Percentiles rank a stretch among this genome's conserved stretches.
Evolutionary conservation across 2,797 vertebrate genomes (phyloP).

Genomic region (Phyllotis vaccarum): DNA sequence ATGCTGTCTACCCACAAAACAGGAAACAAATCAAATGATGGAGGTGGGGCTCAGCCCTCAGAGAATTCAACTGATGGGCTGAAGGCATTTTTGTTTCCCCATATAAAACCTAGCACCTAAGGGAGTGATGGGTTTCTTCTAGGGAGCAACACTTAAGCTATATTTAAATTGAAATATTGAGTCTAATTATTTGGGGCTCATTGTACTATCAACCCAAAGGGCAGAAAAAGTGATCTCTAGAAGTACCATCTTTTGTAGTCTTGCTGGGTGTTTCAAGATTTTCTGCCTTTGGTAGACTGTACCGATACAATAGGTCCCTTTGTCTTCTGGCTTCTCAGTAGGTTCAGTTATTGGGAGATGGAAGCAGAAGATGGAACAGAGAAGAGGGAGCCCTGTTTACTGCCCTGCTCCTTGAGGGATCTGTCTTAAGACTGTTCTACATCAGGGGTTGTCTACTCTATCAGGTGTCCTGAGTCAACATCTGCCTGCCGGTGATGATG

Average conservation of each 20-base stretch:
- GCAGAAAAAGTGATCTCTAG: not conserved
- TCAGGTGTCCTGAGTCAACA: not conserved
- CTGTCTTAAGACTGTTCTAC: not conserved
- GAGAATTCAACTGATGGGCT: not conserved
- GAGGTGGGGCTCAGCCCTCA: not conserved
- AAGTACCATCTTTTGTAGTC: not conserved
- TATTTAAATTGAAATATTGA: slow-evolving; percentile 27
- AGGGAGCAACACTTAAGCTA: not conserved
- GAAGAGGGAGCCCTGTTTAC: not conserved
- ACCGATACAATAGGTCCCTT: not conserved
- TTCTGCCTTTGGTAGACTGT: not conserved
- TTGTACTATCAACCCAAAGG: not conserved
- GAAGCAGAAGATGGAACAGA: not conserved
- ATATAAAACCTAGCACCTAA: not conserved
- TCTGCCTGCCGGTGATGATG: not conserved
- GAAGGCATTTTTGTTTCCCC: not conserved
- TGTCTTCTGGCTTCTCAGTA: not conserved
- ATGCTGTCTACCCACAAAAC: not conserved
- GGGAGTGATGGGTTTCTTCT: not conserved
- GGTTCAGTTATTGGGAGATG: not conserved
- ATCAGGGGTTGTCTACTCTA: accelerated
- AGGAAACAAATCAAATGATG: not conserved
- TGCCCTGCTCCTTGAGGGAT: not conserved
- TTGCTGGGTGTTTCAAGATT: not conserved
- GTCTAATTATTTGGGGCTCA: not conserved